Conservation (phyloP, 2,888 invertebrate genomes). For the Rhodophaea formosa region DNA sequence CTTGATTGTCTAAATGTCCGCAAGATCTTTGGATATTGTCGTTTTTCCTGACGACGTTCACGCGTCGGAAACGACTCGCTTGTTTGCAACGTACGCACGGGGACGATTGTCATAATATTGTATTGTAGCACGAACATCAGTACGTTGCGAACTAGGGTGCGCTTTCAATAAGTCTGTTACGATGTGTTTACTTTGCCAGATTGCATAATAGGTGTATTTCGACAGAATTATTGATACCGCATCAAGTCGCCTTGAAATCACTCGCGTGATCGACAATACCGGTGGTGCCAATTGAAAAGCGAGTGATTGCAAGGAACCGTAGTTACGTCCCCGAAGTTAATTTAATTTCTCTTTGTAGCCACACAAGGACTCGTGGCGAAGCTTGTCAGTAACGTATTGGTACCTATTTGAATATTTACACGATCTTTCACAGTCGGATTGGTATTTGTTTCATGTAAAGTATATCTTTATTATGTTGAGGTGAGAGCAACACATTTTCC, state of each 20-base stretch:
- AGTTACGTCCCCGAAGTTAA: conserved; percentile 38
- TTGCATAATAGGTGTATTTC: conserved; percentile 20
- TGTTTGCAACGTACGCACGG: conserved; percentile 46
- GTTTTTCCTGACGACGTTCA: conserved; percentile 25
- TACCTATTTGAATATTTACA: conserved; percentile 51
- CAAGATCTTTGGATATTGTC: conserved; percentile 55
- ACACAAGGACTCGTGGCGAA: conserved; percentile 54
- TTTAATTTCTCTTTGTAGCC: conserved; percentile 48
- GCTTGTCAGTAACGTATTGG: conserved; percentile 55
- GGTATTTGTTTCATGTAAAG: conserved; percentile 24
- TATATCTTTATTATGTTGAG: conserved; percentile 35
- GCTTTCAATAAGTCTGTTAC: conserved; percentile 39
- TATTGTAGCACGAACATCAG: conserved; percentile 30
- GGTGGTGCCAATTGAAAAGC: conserved; percentile 23
- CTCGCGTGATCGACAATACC: conserved; percentile 28
- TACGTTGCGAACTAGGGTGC: conserved; percentile 47
- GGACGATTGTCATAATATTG: conserved; percentile 38
- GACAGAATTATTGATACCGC: conserved; percentile 37
- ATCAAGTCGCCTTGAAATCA: conserved; percentile 27
- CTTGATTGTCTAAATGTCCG: conserved; percentile 55
- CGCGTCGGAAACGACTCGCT: conserved; percentile 37
- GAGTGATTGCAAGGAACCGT: conserved; percentile 30
- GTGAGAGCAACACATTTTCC: conserved; percentile 53
- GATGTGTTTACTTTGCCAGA: conserved; percentile 20
- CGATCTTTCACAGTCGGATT: conserved; percentile 45